These are phyloP conservation scores for Phylloscopus trochiloides DNA, from an alignment of 2,113 vertebrate species.

Conservation along the genomic window DNA sequence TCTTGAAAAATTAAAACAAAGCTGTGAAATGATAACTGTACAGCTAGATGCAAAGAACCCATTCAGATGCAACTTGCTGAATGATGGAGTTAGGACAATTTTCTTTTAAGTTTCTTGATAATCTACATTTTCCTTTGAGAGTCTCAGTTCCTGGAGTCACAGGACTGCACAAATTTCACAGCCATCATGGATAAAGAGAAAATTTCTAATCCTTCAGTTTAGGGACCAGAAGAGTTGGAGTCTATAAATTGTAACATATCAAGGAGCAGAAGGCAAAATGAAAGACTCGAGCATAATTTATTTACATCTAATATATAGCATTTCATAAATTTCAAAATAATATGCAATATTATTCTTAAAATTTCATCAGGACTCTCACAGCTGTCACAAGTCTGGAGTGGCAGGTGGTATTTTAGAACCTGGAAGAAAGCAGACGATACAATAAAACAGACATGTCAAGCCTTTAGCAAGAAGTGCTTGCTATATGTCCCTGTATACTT, in stretches of 20 bases:
- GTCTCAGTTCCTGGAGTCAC: background rate
- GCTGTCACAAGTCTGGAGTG: background rate
- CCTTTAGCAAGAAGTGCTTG: background rate
- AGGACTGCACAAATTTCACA: background rate
- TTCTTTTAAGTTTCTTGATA: background rate
- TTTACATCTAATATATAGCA: background rate
- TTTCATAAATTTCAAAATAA: conserved; percentile 10
- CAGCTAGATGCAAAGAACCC: background rate
- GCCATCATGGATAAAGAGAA: background rate
- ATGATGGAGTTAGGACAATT: background rate
- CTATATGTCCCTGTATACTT: background rate
- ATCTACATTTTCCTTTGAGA: background rate
- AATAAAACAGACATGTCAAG: background rate
- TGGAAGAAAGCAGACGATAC: background rate
- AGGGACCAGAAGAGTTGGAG: background rate
- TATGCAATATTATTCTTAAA: background rate
- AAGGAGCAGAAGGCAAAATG: background rate
- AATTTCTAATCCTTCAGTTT: background rate
- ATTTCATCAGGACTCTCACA: background rate
- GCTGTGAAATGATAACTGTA: background rate
- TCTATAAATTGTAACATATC: background rate
- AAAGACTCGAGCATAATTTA: background rate
- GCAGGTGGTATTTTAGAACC: background rate
- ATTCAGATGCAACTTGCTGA: background rate
- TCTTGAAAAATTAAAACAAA: background rate